Conservation (phyloP, 2,888 invertebrate species). For the Melanophora roralis region DNA sequence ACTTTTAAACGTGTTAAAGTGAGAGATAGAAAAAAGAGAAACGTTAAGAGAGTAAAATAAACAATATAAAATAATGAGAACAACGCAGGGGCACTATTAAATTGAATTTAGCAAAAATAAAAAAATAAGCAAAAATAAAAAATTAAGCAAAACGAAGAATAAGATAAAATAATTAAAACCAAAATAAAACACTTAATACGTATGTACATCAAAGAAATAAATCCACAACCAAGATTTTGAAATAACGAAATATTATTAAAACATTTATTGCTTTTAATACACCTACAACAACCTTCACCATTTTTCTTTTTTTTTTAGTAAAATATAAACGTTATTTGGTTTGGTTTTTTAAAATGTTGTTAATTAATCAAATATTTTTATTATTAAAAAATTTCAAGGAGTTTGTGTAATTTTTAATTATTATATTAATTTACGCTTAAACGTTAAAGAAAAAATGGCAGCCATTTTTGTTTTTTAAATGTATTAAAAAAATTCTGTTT, state of each 20-base stretch:
- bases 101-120: neutral
- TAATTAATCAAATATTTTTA: slow-evolving; percentile 62
- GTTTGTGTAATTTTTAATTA: slow-evolving; percentile 20
- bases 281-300: slow-evolving; percentile 44
- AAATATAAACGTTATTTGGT: slow-evolving; percentile 45
- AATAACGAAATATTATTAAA: slow-evolving; percentile 42
- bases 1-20: no score
- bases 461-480: slow-evolving; percentile 52
- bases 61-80: neutral
- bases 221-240: slow-evolving; percentile 61
- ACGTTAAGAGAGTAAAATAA: neutral
- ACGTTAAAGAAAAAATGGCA: slow-evolving; percentile 60
- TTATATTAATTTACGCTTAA: slow-evolving; percentile 54
- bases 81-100: neutral
- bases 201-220: slow-evolving; percentile 10
- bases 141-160: neutral
- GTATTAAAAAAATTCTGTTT: no score
- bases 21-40: no score
- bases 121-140: neutral
- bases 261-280: neutral
- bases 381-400: slow-evolving; percentile 45
- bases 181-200: neutral
- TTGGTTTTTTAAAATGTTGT: slow-evolving; percentile 58
- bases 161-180: neutral
- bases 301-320: slow-evolving; percentile 21